These are phyloP conservation scores for Drosophila trichaetosa DNA, from an alignment of 2,888 invertebrate species.

Conservation along the genomic window DNA sequence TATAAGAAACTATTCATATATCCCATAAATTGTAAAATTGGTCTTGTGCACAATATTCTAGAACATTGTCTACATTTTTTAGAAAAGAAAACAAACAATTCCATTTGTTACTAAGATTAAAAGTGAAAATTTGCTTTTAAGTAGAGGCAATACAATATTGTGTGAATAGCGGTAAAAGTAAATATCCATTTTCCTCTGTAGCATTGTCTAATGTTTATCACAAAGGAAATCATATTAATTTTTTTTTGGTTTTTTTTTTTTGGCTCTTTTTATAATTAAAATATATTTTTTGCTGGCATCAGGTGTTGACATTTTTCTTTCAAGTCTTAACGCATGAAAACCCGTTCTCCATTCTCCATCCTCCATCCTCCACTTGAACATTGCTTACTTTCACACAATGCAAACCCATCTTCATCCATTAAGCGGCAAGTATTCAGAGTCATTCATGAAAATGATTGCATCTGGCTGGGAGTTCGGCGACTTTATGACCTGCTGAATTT, in stretches of 20 bases:
- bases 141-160: neutral
- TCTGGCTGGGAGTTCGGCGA: neutral
- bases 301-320: neutral
- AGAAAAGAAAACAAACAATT: neutral
- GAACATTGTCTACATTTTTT: neutral
- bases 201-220: neutral
- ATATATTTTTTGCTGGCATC: neutral
- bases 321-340: neutral
- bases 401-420: neutral
- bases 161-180: neutral
- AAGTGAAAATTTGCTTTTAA: neutral
- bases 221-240: neutral
- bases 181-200: neutral
- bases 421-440: neutral
- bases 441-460: neutral
- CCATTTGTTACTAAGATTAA: neutral
- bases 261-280: neutral
- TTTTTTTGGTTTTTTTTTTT: neutral
- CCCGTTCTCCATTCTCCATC: neutral
- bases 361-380: neutral
- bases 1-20: neutral
- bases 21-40: neutral
- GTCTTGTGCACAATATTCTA: neutral
- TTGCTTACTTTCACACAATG: neutral
- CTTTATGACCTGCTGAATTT: constrained; percentile 13